Evolutionary conservation across 2,888 invertebrate genomes (phyloP).

Genomic region (Crossocerus cetratus): DNA sequence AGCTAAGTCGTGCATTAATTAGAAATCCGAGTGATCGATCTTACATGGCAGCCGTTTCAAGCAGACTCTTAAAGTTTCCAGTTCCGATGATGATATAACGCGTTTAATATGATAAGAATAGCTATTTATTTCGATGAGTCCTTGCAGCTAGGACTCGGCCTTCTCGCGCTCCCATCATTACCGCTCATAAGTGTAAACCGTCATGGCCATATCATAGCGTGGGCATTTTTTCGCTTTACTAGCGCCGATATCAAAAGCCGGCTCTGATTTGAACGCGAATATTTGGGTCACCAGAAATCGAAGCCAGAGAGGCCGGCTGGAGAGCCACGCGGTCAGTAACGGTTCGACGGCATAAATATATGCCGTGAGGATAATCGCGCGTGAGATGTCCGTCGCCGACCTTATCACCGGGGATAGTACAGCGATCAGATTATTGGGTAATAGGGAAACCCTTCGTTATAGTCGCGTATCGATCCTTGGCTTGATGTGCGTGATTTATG

Average conservation of each 20-base stretch:
- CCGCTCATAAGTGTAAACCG: too few relatives aligned
- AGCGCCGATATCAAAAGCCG: background rate
- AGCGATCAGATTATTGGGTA: background rate
- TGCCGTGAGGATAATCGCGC: background rate
- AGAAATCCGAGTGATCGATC: too few relatives aligned
- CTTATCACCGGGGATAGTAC: background rate
- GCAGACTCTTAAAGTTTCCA: too few relatives aligned
- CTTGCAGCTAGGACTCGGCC: too few relatives aligned
- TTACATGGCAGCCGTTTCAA: too few relatives aligned
- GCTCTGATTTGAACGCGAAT: background rate
- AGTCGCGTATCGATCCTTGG: background rate
- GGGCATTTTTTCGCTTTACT: too few relatives aligned
- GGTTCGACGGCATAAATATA: background rate
- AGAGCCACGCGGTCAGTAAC: background rate
- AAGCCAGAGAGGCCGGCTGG: background rate
- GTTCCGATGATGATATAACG: too few relatives aligned
- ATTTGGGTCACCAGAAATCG: slow-evolving; percentile 3
- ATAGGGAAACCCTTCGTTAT: slow-evolving; percentile 3
- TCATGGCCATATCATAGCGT: too few relatives aligned
- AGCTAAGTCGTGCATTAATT: too few relatives aligned
- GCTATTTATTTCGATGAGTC: too few relatives aligned
- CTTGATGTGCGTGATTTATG: background rate
- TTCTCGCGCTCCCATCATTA: too few relatives aligned
- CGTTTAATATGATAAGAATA: too few relatives aligned
- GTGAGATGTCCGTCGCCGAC: background rate